Percentiles rank a stretch among this genome's conserved stretches.
phyloP scores from a whole-genome alignment of 1,140 invertebrate species.

The Nylanderia fulva region DNA sequence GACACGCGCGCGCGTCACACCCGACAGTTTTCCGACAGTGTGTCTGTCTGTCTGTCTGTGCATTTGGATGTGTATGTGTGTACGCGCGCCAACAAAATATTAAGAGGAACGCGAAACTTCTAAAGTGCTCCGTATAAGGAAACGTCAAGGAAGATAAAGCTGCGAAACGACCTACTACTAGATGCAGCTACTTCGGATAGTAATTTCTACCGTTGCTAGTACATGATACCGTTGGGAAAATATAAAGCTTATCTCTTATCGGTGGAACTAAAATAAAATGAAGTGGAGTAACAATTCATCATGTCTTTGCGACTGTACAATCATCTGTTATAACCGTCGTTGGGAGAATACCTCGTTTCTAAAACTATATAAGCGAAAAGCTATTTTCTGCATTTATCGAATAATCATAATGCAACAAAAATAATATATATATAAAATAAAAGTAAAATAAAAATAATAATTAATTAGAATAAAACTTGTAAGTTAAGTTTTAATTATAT shows the following conservation, averaged over 20 bases:
- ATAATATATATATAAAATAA: too few species aligned
- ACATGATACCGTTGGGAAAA: conserved; percentile 20
- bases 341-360: neutral
- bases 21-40: conserved; percentile 27
- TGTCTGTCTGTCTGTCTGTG: too few species aligned
- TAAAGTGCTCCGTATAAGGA: conserved; percentile 27
- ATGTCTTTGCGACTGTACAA: neutral
- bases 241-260: conserved; percentile 49
- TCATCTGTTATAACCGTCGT: conserved; percentile 35
- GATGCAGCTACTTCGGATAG: conserved; percentile 27
- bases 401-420: neutral
- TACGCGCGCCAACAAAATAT: conserved; percentile 23
- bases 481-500: neutral
- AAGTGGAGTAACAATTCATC: conserved; percentile 48
- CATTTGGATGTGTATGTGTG: too few species aligned
- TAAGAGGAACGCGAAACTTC: conserved; percentile 47
- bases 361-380: neutral
- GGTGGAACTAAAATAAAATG: conserved; percentile 44
- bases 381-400: neutral
- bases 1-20: conserved; percentile 12
- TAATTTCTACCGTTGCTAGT: conserved; percentile 38
- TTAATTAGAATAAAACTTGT: too few species aligned
- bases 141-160: conserved; percentile 46
- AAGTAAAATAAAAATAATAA: neutral
- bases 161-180: conserved; percentile 32